Base-by-base conservation (phyloP, 2,888 invertebrate species). In the Dynastes tityus region DNA sequence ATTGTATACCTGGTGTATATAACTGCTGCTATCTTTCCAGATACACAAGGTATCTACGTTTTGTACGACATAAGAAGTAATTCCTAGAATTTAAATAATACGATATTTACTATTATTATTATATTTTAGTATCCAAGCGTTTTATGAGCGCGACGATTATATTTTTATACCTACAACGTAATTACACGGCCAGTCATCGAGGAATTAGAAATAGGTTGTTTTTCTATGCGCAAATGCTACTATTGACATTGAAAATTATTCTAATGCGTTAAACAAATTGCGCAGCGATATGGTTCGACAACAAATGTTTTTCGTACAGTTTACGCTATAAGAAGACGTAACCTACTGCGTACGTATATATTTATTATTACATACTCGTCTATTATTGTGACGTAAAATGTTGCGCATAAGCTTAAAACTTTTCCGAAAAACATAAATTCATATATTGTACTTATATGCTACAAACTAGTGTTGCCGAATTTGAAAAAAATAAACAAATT, bases 191-290 rank as follows among this genome's bases (percentile, higher is more conserved):
- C 61, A 29, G 13, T 63, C 11, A 32, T 32, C 63, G 37, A 32
- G 9, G 53, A 9, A 9, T 53, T 53, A 55, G 55, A 13, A 63
- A 16, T 63, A 63, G 32, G 63, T 63, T 63, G 29, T 63, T 63
- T 63, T 63, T 63, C 63, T 63, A 11, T 2, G 29, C 32, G 63
- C 32, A 63, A 29, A 63, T 29, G 55, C 22, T 58, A 22, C 29
- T 63, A 51, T 68, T 68, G 68, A 51, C 68, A 68, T 68, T 68
- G 68, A 68, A 68, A 68, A 68, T 68, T 68, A 68, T 49, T 40
- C 16, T 68, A 68, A 51, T 49, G 29, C 68, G 68, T 29, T 27
- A 22, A 68, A 51, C 40, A 29, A 68, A 68, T 51, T 68, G 51
- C 68, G 68, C 68, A 49, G 49, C 29, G 11, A n/a, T 63, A 63